Evolutionary conservation across 2,888 invertebrate genomes (phyloP).

Genomic region (Psylliodes chrysocephalus): DNA sequence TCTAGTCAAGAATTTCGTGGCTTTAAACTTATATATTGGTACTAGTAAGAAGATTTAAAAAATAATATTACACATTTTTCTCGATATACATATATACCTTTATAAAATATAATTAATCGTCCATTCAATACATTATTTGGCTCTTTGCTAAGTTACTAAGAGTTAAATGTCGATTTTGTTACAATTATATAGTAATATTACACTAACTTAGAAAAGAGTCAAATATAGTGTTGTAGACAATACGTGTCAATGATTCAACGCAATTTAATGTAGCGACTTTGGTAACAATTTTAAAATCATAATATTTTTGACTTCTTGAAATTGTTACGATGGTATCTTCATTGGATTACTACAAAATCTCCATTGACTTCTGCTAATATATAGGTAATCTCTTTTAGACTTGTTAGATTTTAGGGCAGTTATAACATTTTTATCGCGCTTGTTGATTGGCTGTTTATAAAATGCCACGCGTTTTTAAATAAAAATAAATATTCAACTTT

Average conservation of each 20-base stretch:
- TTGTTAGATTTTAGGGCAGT: constrained; percentile 11
- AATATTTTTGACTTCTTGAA: too few relatives aligned
- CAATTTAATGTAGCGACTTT: too few relatives aligned
- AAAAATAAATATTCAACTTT: neutral
- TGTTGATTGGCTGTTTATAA: constrained; percentile 8
- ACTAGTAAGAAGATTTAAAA: neutral
- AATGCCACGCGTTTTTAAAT: neutral
- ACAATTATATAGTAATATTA: neutral
- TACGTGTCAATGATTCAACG: too few relatives aligned
- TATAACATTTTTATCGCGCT: neutral
- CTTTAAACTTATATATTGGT: neutral
- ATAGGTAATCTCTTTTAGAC: constrained; percentile 4
- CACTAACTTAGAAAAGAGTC: neutral
- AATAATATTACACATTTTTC: neutral
- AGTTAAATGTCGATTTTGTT: constrained; percentile 1
- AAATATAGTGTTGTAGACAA: neutral
- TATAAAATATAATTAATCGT: too few relatives aligned
- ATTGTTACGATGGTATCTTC: too few relatives aligned
- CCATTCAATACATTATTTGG: neutral
- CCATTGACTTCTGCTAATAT: neutral
- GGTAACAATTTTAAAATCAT: too few relatives aligned
- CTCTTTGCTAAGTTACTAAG: neutral
- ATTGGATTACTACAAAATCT: too few relatives aligned
- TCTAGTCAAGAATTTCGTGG: constrained; percentile 33
- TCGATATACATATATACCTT: too few relatives aligned